Conservation (phyloP, 2,888 invertebrate genomes). For the Megalurothrips usitatus region DNA sequence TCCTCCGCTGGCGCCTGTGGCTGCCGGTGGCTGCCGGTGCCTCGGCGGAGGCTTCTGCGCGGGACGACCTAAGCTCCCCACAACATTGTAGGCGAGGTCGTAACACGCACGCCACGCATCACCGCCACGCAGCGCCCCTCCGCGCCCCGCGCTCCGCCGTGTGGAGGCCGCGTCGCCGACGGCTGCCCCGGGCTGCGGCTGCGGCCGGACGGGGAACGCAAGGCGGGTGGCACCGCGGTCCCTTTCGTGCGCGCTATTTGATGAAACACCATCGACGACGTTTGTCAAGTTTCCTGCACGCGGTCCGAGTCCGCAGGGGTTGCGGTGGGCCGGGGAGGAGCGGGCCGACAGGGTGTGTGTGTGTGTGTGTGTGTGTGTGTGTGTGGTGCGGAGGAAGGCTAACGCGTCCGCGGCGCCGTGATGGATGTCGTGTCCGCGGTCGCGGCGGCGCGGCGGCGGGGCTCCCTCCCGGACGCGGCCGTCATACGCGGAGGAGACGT, state of each 20-base stretch:
- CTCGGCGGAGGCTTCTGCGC: too few species aligned
- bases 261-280: conserved; percentile 20
- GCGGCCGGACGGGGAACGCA: neutral
- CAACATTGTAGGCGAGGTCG: conserved; percentile 24
- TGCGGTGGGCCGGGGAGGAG: neutral
- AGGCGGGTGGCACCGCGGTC: too few species aligned
- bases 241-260: neutral
- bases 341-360: neutral
- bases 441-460: neutral
- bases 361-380: too few species aligned
- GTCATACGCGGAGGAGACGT: neutral
- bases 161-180: neutral
- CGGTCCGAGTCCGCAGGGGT: neutral
- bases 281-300: conserved; percentile 20
- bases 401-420: neutral
- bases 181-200: neutral
- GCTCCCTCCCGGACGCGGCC: neutral
- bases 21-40: too few species aligned
- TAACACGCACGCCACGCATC: neutral
- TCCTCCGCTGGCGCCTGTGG: too few species aligned
- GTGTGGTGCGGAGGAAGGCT: too few species aligned
- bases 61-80: neutral
- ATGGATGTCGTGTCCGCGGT: neutral
- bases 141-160: neutral
- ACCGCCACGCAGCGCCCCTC: neutral